Evolutionary conservation across 2,888 invertebrate genomes (phyloP).

Genomic region (Dicycla oo): DNA sequence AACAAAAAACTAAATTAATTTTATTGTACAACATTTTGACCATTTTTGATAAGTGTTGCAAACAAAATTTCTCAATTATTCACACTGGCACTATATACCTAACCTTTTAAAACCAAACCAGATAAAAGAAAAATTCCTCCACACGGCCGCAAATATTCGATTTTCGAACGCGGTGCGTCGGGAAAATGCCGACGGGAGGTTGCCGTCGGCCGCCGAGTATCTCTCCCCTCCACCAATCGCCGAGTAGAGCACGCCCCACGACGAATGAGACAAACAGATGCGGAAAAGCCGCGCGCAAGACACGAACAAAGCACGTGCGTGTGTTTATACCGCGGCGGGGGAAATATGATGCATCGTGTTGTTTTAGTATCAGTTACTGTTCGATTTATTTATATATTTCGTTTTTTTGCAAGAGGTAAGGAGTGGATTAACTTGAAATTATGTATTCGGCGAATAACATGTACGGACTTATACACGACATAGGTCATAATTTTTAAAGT

Average conservation of each 20-base stretch:
- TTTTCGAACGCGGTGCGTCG: slow-evolving; percentile 84
- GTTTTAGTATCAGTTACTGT: slow-evolving; percentile 88
- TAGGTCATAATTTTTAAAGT: slow-evolving; percentile 27
- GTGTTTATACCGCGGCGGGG: slow-evolving; percentile 82
- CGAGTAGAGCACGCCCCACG: slow-evolving; percentile 83
- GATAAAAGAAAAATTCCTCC: slow-evolving; percentile 38
- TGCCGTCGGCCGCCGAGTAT: slow-evolving; percentile 83
- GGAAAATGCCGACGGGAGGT: slow-evolving; percentile 88
- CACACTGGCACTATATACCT: slow-evolving; percentile 28
- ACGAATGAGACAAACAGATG: slow-evolving; percentile 70
- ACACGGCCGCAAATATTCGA: slow-evolving; percentile 74
- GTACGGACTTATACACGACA: slow-evolving; percentile 34
- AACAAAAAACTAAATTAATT: not conserved
- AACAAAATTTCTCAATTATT: not conserved
- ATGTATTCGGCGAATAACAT: slow-evolving; percentile 60
- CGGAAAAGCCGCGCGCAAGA: slow-evolving; percentile 76
- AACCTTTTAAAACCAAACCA: not conserved
- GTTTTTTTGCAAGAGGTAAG: slow-evolving; percentile 80
- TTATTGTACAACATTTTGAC: not conserved
- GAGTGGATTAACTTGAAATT: slow-evolving; percentile 77
- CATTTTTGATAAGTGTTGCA: not conserved
- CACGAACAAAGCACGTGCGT: slow-evolving; percentile 78
- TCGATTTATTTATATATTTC: slow-evolving; percentile 86
- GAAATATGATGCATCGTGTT: slow-evolving; percentile 90
- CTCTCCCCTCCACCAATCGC: slow-evolving; percentile 87